Conservation (phyloP, 2,113 vertebrate species). For the Narcine bancroftii region DNA sequence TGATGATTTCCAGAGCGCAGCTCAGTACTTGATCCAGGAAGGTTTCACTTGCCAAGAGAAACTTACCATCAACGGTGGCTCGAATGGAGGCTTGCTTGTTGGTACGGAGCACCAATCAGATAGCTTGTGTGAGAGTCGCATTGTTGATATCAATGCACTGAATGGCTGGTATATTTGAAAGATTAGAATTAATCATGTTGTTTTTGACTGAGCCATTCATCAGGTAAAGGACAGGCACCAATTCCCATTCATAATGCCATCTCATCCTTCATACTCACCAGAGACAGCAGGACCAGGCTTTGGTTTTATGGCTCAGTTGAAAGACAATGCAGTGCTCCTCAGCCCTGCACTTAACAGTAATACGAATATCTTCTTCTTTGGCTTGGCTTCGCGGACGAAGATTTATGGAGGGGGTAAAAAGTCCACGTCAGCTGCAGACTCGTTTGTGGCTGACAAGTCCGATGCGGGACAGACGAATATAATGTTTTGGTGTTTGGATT, state of each 20-base stretch:
- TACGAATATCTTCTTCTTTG: no score
- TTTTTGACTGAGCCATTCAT: not conserved
- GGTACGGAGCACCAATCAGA: slow-evolving; percentile 45
- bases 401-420: no score
- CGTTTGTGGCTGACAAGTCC: no score
- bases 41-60: slow-evolving; percentile 50
- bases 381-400: no score
- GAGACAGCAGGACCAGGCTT: not conserved
- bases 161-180: not conserved
- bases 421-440: no score
- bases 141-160: not conserved
- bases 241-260: not conserved
- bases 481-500: not conserved
- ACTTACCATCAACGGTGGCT: slow-evolving; percentile 59
- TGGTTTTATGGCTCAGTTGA: not conserved
- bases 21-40: slow-evolving; percentile 56
- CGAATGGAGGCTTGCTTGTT: slow-evolving; percentile 61
- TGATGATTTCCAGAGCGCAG: slow-evolving; percentile 62
- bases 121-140: not conserved
- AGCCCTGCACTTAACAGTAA: not conserved
- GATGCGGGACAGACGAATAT: no score
- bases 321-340: not conserved
- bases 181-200: not conserved
- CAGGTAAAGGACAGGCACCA: no score
- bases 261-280: not conserved